Evolutionary conservation across 2,113 vertebrate species (phyloP).

Genomic region (Tonatia bakeri): DNA sequence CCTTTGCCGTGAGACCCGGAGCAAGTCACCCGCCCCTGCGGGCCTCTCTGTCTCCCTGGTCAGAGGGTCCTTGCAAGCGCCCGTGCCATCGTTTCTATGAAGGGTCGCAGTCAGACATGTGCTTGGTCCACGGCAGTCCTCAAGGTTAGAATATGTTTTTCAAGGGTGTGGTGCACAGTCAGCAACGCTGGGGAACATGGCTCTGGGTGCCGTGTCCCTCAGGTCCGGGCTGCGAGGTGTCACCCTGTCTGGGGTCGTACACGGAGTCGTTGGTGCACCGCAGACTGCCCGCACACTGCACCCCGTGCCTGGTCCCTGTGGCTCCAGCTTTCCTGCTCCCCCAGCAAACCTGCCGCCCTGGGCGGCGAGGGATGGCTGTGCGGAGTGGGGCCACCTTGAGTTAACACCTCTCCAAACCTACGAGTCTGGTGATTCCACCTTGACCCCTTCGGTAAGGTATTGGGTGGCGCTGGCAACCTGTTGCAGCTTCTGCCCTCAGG

Average conservation of each 20-base stretch:
- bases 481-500: not conserved
- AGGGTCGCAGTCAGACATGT: not conserved
- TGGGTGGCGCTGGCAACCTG: not conserved
- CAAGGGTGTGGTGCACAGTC: not conserved
- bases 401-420: slow-evolving; percentile 48
- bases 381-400: slow-evolving; percentile 67
- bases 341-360: not conserved
- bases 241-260: too few relatives aligned
- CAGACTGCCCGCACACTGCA: not conserved
- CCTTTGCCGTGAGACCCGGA: fast-evolving
- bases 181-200: not conserved
- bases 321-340: slow-evolving; percentile 31
- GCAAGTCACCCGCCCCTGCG: fast-evolving
- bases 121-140: not conserved
- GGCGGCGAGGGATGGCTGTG: slow-evolving; percentile 55
- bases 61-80: too few relatives aligned
- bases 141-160: not conserved
- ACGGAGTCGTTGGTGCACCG: not conserved
- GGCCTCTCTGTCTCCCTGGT: not conserved
- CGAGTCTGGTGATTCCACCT: slow-evolving; percentile 53
- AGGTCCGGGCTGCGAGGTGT: fast-evolving
- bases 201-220: not conserved
- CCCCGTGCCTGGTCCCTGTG: not conserved
- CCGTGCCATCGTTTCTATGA: not conserved
- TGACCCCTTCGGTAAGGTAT: slow-evolving; percentile 53